Base-by-base conservation (phyloP, 2,888 invertebrate species). In the Coremacera marginata region DNA sequence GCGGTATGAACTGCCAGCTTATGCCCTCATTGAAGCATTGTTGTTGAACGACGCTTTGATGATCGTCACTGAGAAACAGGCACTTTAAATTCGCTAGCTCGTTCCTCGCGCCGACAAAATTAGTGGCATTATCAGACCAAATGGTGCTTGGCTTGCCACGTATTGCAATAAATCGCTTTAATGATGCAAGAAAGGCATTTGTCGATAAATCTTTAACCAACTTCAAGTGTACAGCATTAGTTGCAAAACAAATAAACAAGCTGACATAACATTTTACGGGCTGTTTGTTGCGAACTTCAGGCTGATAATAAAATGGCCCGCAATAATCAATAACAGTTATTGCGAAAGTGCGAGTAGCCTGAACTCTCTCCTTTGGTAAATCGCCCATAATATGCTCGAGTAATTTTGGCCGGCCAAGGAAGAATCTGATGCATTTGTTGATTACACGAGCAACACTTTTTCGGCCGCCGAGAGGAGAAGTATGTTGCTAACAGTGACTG, bases 111-210 rank as follows among this genome's bases (percentile, higher is more conserved):
- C 79, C 78, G 14, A 78, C 74, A 74, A 79, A 79, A 34, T 77
- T 79, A 8, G 76, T 78, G n/a, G n/a, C n/a, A n/a, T n/a, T n/a
- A n/a, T n/a, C n/a, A n/a, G n/a, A n/a, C n/a, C n/a, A n/a, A n/a
- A 79, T 79, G 34, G 16, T 77, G 9, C 72, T 74, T 31, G 80
- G 82, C 44, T 75, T 78, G 1, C 79, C 78, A 9, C 79, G 73
- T 19, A 76, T 68, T 14, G 65, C 79, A 2, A 67, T 73, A 49
- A 77, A 77, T 5, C 74, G 70, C 19, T 55, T 70, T 3, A 77
- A 65, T 3, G 77, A 70, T 8, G 74, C 62, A 3, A 74, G 22
- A 71, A 65, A 72, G 16, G 77, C 65, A 19, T 72, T 16, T 0
- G 74, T 37, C n/a, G 79, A 77, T 22, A 80, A 62, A 63, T 80